Evolutionary conservation across 2,888 invertebrate genomes (phyloP), one percentile per base, ranked within the genome.

Genomic region (Tenthredo distinguenda): DNA sequence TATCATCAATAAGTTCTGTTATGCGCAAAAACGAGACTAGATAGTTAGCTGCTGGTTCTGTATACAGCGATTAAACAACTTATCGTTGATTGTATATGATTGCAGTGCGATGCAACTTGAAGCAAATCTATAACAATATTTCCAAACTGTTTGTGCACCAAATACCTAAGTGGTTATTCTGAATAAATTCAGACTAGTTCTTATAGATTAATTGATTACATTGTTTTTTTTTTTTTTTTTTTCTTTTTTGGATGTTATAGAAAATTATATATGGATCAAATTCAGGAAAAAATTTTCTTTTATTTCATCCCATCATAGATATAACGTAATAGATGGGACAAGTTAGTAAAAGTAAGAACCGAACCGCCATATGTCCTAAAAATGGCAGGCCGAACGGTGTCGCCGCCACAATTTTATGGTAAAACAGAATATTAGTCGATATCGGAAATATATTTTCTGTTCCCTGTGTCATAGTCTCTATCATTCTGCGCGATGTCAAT

Each of bases 241-340:
- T 68, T 21, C 26, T 34, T 34, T n/a, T 77, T 77, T 55, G 18
- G 40, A 77, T 77, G 50, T 77, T 55, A 15, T 31, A 55, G 31
- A 50, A 9, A 77, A 77, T 77, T 50, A 21, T 74, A 77, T 31
- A 77, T 77, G 77, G 50, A 77, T 77, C 34, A 18, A 31, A 77
- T 77, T 31, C 50, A 9, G 31, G 47, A 18, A 50, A 18, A 18
- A 77, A 77, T 50, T 77, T 55, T 77, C 34, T 34, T 77, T 77
- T 26, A 34, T 77, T 55, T 34, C 26, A 74, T 55, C 77, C 77
- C n/a, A n/a, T n/a, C 50, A 76, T 21, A 76, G 26, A n/a, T n/a
- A n/a, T n/a, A n/a, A n/a, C n/a, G n/a, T n/a, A n/a, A n/a, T n/a
- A n/a, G n/a, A n/a, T n/a, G n/a, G n/a, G n/a, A n/a, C n/a, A n/a